Evolutionary conservation across 1,140 invertebrate species (phyloP).

Genomic region (Camponotus floridanus): DNA sequence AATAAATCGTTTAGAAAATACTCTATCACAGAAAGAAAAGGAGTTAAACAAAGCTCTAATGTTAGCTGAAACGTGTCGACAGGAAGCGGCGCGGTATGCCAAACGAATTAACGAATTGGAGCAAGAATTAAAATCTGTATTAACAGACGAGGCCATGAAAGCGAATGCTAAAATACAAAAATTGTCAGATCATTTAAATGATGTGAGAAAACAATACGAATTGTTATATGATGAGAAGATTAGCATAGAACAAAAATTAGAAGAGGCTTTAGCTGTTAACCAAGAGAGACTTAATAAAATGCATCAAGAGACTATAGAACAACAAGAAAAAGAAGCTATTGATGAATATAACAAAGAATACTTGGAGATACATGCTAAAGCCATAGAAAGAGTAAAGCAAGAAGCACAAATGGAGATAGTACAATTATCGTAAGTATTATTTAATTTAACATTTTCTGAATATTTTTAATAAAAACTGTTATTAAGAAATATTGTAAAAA

Average conservation of each 20-base stretch:
- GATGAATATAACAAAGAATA: slow-evolving; percentile 83
- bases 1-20: slow-evolving; percentile 81
- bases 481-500: slow-evolving; percentile 31
- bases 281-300: slow-evolving; percentile 78
- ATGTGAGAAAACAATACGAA: slow-evolving; percentile 80
- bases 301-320: slow-evolving; percentile 76
- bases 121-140: slow-evolving; percentile 80
- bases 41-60: slow-evolving; percentile 79
- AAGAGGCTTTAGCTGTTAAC: slow-evolving; percentile 79
- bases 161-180: slow-evolving; percentile 81
- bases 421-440: slow-evolving; percentile 80
- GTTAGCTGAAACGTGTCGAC: slow-evolving; percentile 68
- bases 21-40: slow-evolving; percentile 79
- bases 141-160: slow-evolving; percentile 81
- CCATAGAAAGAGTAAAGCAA: slow-evolving; percentile 80
- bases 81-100: slow-evolving; percentile 76
- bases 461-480: not conserved
- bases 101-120: slow-evolving; percentile 81
- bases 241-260: slow-evolving; percentile 78
- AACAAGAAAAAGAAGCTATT: slow-evolving; percentile 77
- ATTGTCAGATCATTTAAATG: slow-evolving; percentile 79
- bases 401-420: slow-evolving; percentile 81
- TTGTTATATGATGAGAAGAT: slow-evolving; percentile 77
- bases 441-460: not conserved
- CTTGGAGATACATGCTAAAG: slow-evolving; percentile 82